Evolutionary conservation across 1,140 invertebrate species (phyloP).

Genomic region (Danaus plexippus): DNA sequence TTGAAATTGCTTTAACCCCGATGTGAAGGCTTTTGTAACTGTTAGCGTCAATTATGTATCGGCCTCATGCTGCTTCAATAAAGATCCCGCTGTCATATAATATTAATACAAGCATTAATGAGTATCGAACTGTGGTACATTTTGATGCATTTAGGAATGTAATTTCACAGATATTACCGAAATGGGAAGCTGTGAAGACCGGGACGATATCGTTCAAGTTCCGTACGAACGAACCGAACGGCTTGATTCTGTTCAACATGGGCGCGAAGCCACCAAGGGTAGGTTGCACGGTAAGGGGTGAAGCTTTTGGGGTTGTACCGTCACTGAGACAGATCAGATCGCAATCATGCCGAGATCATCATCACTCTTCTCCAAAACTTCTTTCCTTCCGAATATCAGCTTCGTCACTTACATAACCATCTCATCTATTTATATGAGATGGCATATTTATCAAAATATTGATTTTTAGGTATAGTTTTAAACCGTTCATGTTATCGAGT

Average conservation of each 20-base stretch:
- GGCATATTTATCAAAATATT: conserved; percentile 13
- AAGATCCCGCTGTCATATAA: too few relatives aligned
- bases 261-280: conserved; percentile 83
- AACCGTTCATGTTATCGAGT: too few relatives aligned
- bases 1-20: conserved; percentile 10
- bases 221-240: conserved; percentile 94
- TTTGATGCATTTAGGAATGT: not conserved
- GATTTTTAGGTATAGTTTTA: too few relatives aligned
- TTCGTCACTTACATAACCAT: conserved; percentile 15
- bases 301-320: conserved; percentile 66
- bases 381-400: conserved; percentile 24
- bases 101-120: too few relatives aligned
- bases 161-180: conserved; percentile 80
- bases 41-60: conserved; percentile 9
- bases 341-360: conserved; percentile 22
- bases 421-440: conserved; percentile 16
- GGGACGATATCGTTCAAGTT: conserved; percentile 94
- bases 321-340: conserved; percentile 33
- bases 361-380: conserved; percentile 21
- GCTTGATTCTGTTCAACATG: conserved; percentile 93
- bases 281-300: conserved; percentile 74
- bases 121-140: not conserved
- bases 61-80: not conserved
- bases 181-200: conserved; percentile 89
- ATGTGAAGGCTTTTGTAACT: conserved; percentile 2